Evolutionary conservation across 2,888 invertebrate genomes (phyloP).

Genomic region (Vandiemenella viatica): DNA sequence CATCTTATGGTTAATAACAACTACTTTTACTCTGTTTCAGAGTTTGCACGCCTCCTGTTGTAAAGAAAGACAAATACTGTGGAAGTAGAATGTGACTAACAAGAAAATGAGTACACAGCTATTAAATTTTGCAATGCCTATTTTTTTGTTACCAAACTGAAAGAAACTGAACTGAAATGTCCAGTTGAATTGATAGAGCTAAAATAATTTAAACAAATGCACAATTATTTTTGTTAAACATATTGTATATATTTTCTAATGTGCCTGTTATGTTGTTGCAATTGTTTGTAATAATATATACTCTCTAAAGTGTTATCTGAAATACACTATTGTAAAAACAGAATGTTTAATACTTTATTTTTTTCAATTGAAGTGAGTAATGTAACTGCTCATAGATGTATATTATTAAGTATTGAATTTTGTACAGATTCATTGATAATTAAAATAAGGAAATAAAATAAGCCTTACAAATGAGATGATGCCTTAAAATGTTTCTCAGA

Average conservation of each 20-base stretch:
- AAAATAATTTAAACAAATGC: background rate
- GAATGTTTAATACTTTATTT: background rate
- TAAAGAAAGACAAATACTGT: slow-evolving; percentile 23
- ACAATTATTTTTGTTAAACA: background rate
- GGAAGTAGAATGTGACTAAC: background rate
- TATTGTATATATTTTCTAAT: background rate
- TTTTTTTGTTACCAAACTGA: too few species aligned
- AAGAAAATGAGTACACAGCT: background rate
- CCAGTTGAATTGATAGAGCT: background rate
- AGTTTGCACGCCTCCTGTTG: slow-evolving; percentile 43
- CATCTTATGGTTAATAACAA: background rate
- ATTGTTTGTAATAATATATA: background rate
- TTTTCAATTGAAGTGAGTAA: background rate
- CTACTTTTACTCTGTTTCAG: slow-evolving; percentile 29
- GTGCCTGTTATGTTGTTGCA: too few species aligned
- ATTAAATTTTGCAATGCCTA: too few species aligned
- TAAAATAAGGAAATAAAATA: background rate
- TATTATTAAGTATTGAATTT: slow-evolving; percentile 6
- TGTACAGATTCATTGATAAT: slow-evolving; percentile 5
- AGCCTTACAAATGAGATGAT: too few species aligned
- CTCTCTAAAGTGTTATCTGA: background rate
- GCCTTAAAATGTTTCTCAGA: too few species aligned
- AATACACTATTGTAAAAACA: background rate
- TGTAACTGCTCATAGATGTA: slow-evolving; percentile 1
- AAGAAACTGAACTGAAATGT: background rate